Base-by-base conservation (phyloP, 2,113 vertebrate genomes). In the Aix galericulata region DNA sequence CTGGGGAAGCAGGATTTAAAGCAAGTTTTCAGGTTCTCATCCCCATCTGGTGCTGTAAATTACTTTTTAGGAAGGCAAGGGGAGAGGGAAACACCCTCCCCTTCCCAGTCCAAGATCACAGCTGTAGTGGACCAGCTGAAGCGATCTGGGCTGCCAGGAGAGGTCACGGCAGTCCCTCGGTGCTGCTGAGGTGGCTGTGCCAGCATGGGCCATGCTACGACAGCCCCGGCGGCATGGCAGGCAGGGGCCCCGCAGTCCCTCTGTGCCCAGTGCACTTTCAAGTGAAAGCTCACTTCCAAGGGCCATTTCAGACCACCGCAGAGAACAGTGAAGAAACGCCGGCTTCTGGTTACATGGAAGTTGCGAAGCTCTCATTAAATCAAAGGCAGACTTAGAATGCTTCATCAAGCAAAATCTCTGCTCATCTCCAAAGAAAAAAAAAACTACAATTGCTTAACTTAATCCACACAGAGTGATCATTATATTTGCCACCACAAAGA, bases 371-470 rank as follows among this genome's bases (percentile, higher is more conserved):
- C 80, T 55, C 89, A 52, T 75, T 89, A 94, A 95, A 92, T 93
- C 86, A 94, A 94, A 86, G 66, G 83, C 81, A 93, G 73, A 58
- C 71, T 86, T 66, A 50, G 86, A 96, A 73, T 66, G 36, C 89
- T 94, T 95, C 93, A 82, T 62, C 77, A 40, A 95, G 95, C 58
- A 93, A 92, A 95, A 92, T 42, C 66, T 78, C 71, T 58, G 74
- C 42, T 84, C 86, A 87, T 89, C 74, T 89, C 50, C 67, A 62
- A 91, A 91, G 89, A 93, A 63, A 93, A 95, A 94, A 96, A 95
- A 94, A 96, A 76, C 36, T 73, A 89, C 71, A 84, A 85, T 63
- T 93, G 88, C 91, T 56, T 93, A 96, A 96, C 78, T 95, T 91
- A 93, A 96, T 96, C 68, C 75, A 84, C 69, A 82, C 46, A 82